These are phyloP conservation scores for Zoanthus sansibaricus DNA, from an alignment of 92 coral and sea anemone species.

Conservation along the genomic window DNA sequence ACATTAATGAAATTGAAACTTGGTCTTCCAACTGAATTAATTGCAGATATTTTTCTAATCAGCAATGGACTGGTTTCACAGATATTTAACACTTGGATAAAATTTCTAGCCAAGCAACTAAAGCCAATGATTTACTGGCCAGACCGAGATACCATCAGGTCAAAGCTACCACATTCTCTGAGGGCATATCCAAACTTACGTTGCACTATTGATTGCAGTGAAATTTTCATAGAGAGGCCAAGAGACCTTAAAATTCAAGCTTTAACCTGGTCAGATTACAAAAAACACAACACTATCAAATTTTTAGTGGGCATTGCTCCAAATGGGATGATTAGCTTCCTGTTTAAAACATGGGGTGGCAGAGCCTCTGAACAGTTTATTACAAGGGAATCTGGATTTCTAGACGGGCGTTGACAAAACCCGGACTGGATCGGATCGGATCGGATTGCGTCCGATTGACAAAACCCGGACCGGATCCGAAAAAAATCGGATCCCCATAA, in stretches of 20 bases:
- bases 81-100: slow-evolving; percentile 76
- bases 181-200: slow-evolving; percentile 52
- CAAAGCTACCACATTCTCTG: slow-evolving; percentile 47
- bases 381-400: slow-evolving; percentile 61
- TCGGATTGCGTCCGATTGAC: too few relatives aligned
- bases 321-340: slow-evolving; percentile 61
- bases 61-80: slow-evolving; percentile 46
- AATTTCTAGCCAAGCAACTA: slow-evolving; percentile 63
- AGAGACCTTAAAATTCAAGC: slow-evolving; percentile 64
- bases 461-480: too few relatives aligned
- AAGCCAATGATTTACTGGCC: slow-evolving; percentile 58
- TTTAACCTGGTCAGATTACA: slow-evolving; percentile 69
- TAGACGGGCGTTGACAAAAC: background rate
- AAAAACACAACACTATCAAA: slow-evolving; percentile 12
- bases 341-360: slow-evolving; percentile 74
- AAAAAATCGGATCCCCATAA: too few relatives aligned
- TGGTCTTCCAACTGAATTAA: slow-evolving; percentile 43
- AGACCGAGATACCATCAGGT: slow-evolving; percentile 47
- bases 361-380: slow-evolving; percentile 68
- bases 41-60: slow-evolving; percentile 60
- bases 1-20: slow-evolving; percentile 50
- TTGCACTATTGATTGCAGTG: slow-evolving; percentile 71
- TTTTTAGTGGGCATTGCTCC: slow-evolving; percentile 79
- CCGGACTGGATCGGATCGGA: too few relatives aligned
- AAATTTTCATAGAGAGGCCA: slow-evolving; percentile 78